These are phyloP conservation scores for Manis crassicaudata DNA, from an alignment of 2,797 vertebrate species.

Conservation along the genomic window DNA sequence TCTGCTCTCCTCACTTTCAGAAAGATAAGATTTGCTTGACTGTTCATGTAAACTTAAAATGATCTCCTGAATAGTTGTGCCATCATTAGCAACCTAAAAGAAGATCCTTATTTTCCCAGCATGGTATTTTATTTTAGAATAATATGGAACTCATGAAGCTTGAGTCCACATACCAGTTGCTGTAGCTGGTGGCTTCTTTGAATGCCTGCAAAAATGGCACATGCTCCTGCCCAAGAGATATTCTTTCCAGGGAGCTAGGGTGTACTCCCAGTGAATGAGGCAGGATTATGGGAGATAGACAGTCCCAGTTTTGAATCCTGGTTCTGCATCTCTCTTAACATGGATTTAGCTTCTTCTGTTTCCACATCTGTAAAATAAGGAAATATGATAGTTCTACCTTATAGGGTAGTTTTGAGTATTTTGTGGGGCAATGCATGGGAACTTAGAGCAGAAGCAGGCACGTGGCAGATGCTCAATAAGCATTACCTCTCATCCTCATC, in stretches of 20 bases:
- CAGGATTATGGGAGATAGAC: background rate
- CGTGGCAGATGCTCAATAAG: background rate
- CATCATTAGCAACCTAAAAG: background rate
- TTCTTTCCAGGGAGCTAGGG: background rate
- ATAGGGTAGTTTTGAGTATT: background rate
- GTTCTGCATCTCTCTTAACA: background rate
- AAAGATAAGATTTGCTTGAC: background rate
- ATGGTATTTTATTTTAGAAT: background rate
- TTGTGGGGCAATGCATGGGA: background rate
- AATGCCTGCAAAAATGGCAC: background rate
- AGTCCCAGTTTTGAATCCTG: background rate
- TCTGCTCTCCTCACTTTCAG: background rate
- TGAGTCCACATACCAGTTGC: background rate
- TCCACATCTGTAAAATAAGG: background rate
- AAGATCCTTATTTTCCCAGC: background rate
- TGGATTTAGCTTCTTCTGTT: background rate
- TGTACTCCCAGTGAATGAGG: accelerated
- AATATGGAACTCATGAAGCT: background rate
- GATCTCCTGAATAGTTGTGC: background rate
- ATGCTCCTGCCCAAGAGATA: background rate
- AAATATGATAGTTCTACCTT: background rate
- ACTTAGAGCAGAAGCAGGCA: background rate
- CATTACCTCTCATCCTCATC: background rate
- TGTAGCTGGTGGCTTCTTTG: background rate
- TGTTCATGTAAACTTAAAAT: background rate